A percentile compares a stretch with the other conserved stretches of the same genome.
These are phyloP conservation scores for Ciconia boyciana DNA, from an alignment of 2,113 vertebrate species.

Conservation along the genomic window DNA sequence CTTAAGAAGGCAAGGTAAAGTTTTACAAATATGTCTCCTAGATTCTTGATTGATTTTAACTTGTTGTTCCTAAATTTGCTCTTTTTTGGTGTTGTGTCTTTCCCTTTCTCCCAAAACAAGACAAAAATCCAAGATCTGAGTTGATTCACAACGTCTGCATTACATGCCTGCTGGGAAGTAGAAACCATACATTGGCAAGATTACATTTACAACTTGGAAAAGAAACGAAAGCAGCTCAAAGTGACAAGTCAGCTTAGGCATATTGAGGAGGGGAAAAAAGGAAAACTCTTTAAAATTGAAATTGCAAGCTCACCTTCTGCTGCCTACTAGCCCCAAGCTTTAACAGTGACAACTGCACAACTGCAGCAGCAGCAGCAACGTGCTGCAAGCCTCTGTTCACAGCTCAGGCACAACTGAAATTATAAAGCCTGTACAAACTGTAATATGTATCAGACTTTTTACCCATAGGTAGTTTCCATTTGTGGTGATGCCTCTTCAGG, in stretches of 20 bases:
- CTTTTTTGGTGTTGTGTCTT: not conserved
- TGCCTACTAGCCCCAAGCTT: not conserved
- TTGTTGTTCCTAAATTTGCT: not conserved
- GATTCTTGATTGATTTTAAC: not conserved
- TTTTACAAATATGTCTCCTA: not conserved
- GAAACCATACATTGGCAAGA: not conserved
- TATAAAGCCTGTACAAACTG: not conserved
- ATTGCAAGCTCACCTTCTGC: not conserved
- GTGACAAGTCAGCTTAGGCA: not conserved
- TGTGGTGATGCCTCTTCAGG: not conserved
- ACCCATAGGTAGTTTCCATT: not conserved
- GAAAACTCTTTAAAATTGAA: not conserved
- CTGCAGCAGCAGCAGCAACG: not conserved
- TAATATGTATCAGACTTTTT: not conserved
- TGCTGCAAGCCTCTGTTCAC: not conserved
- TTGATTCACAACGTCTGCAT: not conserved
- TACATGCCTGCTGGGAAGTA: not conserved
- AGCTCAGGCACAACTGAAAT: not conserved
- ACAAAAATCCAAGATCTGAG: not conserved
- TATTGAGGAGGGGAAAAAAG: not conserved
- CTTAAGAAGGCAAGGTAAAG: not conserved
- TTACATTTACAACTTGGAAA: not conserved
- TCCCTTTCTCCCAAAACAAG: not conserved
- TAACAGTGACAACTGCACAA: not conserved
- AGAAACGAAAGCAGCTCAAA: not conserved